These are phyloP conservation scores for Agrotis clavis DNA, from an alignment of 2,888 invertebrate species.

Conservation along the genomic window DNA sequence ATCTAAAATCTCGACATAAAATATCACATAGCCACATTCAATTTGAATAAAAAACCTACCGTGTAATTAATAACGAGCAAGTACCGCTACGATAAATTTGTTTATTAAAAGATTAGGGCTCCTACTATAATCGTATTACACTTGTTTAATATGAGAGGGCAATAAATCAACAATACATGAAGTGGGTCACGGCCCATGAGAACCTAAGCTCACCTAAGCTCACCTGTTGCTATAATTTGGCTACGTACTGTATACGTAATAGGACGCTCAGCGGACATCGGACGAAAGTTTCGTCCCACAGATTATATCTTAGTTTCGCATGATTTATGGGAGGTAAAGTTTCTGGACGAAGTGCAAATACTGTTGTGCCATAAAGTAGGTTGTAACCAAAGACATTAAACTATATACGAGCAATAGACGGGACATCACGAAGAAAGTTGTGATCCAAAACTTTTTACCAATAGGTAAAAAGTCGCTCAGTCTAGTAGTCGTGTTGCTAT, in stretches of 20 bases:
- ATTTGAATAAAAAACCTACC: slow-evolving; percentile 27
- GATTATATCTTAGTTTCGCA: slow-evolving; percentile 9
- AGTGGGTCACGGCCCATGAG: slow-evolving; percentile 72
- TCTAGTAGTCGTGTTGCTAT: too few species aligned
- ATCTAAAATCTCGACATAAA: slow-evolving; percentile 14
- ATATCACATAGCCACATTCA: slow-evolving; percentile 26
- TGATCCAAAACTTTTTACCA: too few species aligned
- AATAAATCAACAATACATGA: slow-evolving; percentile 71
- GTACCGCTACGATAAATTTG: slow-evolving; percentile 42
- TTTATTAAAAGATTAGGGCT: slow-evolving; percentile 58
- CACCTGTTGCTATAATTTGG: slow-evolving; percentile 65
- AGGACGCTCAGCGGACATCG: slow-evolving; percentile 18
- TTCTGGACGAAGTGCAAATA: too few species aligned
- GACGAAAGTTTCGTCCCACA: slow-evolving; percentile 23
- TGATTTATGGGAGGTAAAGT: slow-evolving; percentile 15
- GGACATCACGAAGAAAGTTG: too few species aligned
- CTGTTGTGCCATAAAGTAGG: too few species aligned
- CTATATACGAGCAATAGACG: too few species aligned
- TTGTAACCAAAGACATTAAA: too few species aligned
- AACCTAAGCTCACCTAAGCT: slow-evolving; percentile 54
- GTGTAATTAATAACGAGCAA: slow-evolving; percentile 40
- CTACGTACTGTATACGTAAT: slow-evolving; percentile 47
- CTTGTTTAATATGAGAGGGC: slow-evolving; percentile 65
- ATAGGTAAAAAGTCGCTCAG: too few species aligned
- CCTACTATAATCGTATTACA: slow-evolving; percentile 66